phyloP scores from a whole-genome alignment of 2,113 vertebrate species.

The Poecilia latipinna region DNA sequence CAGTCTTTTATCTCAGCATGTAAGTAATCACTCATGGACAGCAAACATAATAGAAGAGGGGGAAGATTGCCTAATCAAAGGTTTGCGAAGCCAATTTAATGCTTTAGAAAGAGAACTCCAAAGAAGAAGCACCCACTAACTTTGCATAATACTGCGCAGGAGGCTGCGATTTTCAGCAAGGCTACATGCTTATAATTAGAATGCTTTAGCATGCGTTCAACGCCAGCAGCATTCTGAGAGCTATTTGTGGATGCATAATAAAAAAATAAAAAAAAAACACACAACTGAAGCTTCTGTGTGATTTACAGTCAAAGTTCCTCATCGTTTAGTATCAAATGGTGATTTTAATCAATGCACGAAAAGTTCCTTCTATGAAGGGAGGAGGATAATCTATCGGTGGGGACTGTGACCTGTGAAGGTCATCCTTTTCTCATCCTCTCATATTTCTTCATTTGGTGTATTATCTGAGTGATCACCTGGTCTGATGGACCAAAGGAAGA shows the following conservation, averaged over 20 bases:
- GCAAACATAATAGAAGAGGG: conserved; percentile 65
- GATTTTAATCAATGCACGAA: neutral
- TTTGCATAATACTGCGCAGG: conserved; percentile 12
- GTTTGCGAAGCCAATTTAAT: conserved; percentile 71
- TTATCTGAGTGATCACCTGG: conserved; percentile 50
- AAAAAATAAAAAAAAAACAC: neutral
- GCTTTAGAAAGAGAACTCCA: conserved; percentile 45
- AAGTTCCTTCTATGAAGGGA: neutral
- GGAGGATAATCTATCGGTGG: conserved; percentile 8
- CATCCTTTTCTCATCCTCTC: conserved; percentile 41
- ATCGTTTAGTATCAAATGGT: neutral
- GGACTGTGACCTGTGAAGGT: conserved; percentile 60
- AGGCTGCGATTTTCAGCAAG: conserved; percentile 29
- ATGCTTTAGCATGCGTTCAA: neutral
- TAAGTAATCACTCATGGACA: conserved; percentile 71
- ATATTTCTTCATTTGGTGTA: conserved; percentile 70
- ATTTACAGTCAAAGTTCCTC: neutral
- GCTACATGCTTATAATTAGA: conserved; percentile 20
- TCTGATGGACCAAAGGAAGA: conserved; percentile 52
- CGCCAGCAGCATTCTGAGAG: neutral
- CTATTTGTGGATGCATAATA: neutral
- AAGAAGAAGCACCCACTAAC: conserved; percentile 37
- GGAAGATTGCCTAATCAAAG: conserved; percentile 69
- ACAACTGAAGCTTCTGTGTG: neutral
- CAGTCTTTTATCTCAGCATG: conserved; percentile 73